Base-by-base conservation (phyloP, 1,140 invertebrate species). In the Diploscapter pachys region DNA sequence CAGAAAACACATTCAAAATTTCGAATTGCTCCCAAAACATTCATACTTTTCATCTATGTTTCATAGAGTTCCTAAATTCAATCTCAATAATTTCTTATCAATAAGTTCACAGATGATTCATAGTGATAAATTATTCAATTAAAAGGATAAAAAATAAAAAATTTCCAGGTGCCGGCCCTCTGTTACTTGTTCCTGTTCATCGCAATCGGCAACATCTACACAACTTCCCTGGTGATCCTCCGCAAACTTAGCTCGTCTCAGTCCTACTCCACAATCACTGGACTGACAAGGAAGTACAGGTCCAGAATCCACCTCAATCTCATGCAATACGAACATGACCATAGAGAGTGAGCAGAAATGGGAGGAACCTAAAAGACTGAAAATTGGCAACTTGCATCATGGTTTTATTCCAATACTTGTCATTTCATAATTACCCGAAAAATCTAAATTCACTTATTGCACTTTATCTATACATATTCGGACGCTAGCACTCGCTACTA, bases 171-270 rank as follows among this genome's bases (percentile, higher is more conserved):
- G 3, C 56, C 81, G 55, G 77, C 80, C 4, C 69, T 85, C 4
- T 82, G 79, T 4, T 48, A 80, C 9, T 68, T 84, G 5, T 84
- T 84, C 70, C 64, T 78, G 49, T n/a, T 83, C 13, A 79, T 84
- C 55, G 76, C 75, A 50, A 64, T 71, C 63, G 82, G 82, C 56
- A 84, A 84, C 65, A 67, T 81, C 13, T 66, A 82, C 9, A 84
- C 83, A 2, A 79, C 73, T 3, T 63, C 59, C 49, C 64, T 69
- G 64, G 78, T 79, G 5, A 63, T 78, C 50, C n/a, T 78, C 11
- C 56, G 72, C 9, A 79, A 79, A 63, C 57, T 78, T 63, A 55
- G 63, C 48, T 59, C 56, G 5, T 51, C 65, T 2, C 48, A 57
- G 3, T 66, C 68, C n/a, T 78, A 78, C 63, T 55, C 61, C 11